Conservation (phyloP, 2,888 invertebrate species). For the Tachina fera region DNA sequence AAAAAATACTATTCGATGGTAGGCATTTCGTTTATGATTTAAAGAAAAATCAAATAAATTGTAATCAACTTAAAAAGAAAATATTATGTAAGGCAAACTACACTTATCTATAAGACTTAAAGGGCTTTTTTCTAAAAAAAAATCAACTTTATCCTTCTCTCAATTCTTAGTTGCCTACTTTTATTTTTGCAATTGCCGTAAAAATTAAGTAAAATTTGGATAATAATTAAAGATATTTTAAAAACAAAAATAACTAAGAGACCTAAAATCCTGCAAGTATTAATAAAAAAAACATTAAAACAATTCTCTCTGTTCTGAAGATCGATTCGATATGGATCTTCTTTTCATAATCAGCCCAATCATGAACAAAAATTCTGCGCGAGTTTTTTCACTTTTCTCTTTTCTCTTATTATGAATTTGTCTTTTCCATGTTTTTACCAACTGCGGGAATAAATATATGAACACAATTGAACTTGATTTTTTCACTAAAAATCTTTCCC, state of each 20-base stretch:
- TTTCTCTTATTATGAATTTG: no score
- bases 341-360: no score
- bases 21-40: constrained; percentile 14
- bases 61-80: background rate
- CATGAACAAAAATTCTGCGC: no score
- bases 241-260: background rate
- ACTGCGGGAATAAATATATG: no score
- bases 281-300: background rate
- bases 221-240: background rate
- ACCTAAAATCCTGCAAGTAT: background rate
- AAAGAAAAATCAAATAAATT: constrained; percentile 9
- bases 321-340: no score
- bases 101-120: constrained; percentile 45
- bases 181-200: background rate
- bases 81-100: constrained; percentile 5
- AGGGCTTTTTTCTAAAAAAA: constrained; percentile 17
- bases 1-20: constrained; percentile 19
- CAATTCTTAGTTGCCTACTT: constrained; percentile 38
- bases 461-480: no score
- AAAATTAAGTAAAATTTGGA: background rate
- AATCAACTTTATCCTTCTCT: background rate
- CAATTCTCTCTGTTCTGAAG: no score
- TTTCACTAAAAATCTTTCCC: no score
- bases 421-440: no score
- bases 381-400: no score